Percentiles rank a stretch among this genome's conserved stretches.
phyloP scores from a whole-genome alignment of 2,888 invertebrate genomes.

The Psylliodes chrysocephalus region DNA sequence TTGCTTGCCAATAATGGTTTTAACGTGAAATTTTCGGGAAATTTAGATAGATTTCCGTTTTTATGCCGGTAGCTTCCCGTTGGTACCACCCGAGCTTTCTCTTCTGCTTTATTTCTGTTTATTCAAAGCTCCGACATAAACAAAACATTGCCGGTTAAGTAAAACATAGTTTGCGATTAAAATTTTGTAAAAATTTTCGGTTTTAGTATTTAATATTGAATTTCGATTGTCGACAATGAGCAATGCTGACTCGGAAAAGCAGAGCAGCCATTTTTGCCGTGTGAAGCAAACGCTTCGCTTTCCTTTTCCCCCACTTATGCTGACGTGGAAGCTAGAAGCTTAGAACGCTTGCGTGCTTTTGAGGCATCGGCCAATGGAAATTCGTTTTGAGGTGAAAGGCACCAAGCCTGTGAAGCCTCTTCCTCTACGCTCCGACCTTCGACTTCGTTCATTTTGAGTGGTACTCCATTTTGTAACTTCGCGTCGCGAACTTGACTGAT shows the following conservation, averaged over 20 bases:
- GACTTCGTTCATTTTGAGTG: conserved; percentile 30
- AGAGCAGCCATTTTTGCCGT: conserved; percentile 64
- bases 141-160: background rate
- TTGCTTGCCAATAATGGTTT: background rate
- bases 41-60: background rate
- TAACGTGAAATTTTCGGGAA: background rate
- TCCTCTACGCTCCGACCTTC: conserved; percentile 18
- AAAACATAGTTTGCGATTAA: background rate
- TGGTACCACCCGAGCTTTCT: conserved; percentile 41
- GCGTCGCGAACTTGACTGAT: background rate
- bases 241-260: conserved; percentile 61
- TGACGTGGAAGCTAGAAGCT: conserved; percentile 50
- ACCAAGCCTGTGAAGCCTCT: background rate
- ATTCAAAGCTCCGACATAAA: conserved; percentile 43
- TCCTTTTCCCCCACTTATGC: conserved; percentile 55
- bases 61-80: conserved; percentile 14
- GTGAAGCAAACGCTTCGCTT: conserved; percentile 58
- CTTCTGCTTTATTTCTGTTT: background rate
- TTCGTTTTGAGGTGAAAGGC: conserved; percentile 22
- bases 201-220: background rate
- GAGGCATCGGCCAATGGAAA: conserved; percentile 23
- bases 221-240: conserved; percentile 57
- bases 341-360: conserved; percentile 52
- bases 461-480: conserved; percentile 16
- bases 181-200: background rate